These are phyloP conservation scores for Virgularia gustaviana DNA, from an alignment of 92 coral and sea anemone genomes.

Conservation along the genomic window DNA sequence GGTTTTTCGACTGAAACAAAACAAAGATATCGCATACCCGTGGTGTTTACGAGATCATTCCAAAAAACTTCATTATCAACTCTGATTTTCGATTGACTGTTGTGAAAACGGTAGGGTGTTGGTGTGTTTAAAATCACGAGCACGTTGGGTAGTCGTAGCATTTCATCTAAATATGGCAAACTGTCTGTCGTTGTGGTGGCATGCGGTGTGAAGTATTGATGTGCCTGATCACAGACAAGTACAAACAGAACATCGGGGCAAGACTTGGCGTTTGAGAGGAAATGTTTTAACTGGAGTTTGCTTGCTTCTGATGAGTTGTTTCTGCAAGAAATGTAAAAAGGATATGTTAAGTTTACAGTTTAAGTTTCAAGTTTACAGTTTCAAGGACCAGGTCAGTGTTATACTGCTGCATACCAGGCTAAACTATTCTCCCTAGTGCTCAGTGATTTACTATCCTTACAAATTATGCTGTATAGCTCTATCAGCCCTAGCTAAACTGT, in stretches of 20 bases:
- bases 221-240: conserved; percentile 84
- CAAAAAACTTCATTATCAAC: conserved; percentile 90
- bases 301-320: conserved; percentile 75
- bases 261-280: conserved; percentile 63
- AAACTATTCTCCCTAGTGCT: no score
- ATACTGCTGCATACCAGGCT: no score
- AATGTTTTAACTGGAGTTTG: conserved; percentile 56
- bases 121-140: conserved; percentile 78
- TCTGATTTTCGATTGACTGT: conserved; percentile 81
- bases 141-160: conserved; percentile 73
- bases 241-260: conserved; percentile 68
- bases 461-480: no score
- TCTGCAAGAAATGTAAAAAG: no score
- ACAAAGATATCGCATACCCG: conserved; percentile 55
- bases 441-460: no score
- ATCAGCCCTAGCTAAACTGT: no score
- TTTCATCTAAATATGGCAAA: conserved; percentile 81
- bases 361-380: no score
- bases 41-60: conserved; percentile 69
- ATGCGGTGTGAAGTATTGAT: conserved; percentile 74
- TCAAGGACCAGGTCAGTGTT: no score
- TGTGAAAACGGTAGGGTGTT: conserved; percentile 85
- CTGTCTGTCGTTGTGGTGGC: conserved; percentile 76
- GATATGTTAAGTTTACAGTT: no score
- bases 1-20: background rate